phyloP scores from a whole-genome alignment of 2,113 vertebrate genomes.

The Sialia sialis region DNA sequence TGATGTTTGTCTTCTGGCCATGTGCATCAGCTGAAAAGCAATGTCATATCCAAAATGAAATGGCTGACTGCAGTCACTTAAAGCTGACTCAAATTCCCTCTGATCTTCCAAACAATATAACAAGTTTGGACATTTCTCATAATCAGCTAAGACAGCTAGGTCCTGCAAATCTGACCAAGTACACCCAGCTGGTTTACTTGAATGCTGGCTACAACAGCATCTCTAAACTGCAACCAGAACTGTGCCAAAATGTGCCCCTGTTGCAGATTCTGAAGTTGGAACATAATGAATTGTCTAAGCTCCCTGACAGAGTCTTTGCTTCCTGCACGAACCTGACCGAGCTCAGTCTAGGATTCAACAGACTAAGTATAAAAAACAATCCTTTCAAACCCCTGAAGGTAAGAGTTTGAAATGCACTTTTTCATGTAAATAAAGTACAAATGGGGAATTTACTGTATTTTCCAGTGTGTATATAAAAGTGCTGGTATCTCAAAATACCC shows the following conservation, averaged over 20 bases:
- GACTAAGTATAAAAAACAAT: constrained; percentile 71
- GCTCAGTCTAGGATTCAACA: constrained; percentile 81
- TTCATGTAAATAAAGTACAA: not conserved
- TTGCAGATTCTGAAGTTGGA: constrained; percentile 77
- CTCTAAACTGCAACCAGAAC: constrained; percentile 70
- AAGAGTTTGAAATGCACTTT: constrained; percentile 15
- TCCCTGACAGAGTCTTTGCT: constrained; percentile 73
- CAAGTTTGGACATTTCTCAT: constrained; percentile 85
- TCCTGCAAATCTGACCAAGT: constrained; percentile 71
- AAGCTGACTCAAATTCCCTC: constrained; percentile 79
- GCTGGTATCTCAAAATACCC: not conserved
- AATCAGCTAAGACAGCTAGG: constrained; percentile 77
- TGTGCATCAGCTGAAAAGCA: constrained; percentile 8
- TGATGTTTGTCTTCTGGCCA: constrained; percentile 11
- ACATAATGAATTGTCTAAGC: constrained; percentile 79
- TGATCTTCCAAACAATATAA: constrained; percentile 84
- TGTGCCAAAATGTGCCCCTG: constrained; percentile 76
- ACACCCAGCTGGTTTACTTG: constrained; percentile 74
- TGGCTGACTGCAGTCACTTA: constrained; percentile 89
- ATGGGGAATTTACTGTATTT: not conserved
- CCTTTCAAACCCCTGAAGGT: constrained; percentile 79
- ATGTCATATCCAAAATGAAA: constrained; percentile 70
- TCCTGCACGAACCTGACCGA: constrained; percentile 72
- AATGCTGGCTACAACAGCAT: constrained; percentile 82
- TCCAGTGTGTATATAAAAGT: not conserved